These are phyloP conservation scores for Leptinotarsa tumamoca DNA, from an alignment of 2,888 invertebrate species.

Conservation along the genomic window DNA sequence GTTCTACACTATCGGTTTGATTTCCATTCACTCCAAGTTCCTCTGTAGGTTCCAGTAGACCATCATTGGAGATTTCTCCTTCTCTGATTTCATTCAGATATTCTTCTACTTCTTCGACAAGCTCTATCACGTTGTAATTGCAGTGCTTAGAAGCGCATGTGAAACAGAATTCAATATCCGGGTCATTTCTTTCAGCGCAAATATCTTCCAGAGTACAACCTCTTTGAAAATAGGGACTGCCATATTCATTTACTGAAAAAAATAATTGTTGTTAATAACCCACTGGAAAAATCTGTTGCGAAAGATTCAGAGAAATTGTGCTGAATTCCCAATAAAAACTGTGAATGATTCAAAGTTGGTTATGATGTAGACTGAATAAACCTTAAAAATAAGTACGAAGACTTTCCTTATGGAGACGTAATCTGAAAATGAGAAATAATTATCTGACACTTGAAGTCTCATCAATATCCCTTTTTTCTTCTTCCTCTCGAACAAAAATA, in stretches of 20 bases:
- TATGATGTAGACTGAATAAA: no score
- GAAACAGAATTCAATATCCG: conserved; percentile 36
- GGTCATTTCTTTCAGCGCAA: conserved; percentile 21
- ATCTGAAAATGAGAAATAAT: neutral
- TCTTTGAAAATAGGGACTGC: conserved; percentile 30
- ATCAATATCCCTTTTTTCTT: no score
- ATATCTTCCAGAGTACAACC: conserved; percentile 29
- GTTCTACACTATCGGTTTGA: neutral
- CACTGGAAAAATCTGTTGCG: no score
- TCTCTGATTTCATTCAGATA: conserved; percentile 27
- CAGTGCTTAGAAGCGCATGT: conserved; percentile 34
- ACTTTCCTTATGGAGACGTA: no score
- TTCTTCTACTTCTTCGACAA: conserved; percentile 34
- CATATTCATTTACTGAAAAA: conserved; percentile 34
- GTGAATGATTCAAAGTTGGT: no score
- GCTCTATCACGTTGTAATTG: conserved; percentile 34
- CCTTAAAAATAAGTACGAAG: no score
- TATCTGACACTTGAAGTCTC: neutral
- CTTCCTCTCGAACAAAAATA: no score
- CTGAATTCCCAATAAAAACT: no score
- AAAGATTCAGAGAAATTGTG: no score
- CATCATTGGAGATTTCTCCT: neutral
- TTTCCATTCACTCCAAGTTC: neutral
- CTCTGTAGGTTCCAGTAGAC: neutral
- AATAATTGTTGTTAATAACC: no score